Evolutionary conservation across 1,140 invertebrate genomes (phyloP).

Genomic region (Myzus persicae): DNA sequence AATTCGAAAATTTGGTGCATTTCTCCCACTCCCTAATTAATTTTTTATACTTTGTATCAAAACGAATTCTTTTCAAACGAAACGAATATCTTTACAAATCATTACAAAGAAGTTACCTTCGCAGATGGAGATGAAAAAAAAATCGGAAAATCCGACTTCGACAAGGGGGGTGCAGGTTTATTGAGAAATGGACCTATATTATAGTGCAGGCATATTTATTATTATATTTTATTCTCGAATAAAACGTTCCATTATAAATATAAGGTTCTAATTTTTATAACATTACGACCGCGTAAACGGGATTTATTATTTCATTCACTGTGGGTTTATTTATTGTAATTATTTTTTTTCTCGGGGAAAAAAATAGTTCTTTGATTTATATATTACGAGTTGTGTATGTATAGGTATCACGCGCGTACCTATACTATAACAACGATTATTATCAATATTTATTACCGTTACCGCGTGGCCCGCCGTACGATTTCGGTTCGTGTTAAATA

Average conservation of each 20-base stretch:
- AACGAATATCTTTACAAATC: too few relatives aligned
- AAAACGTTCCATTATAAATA: neutral
- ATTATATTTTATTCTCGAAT: neutral
- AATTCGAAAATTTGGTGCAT: too few relatives aligned
- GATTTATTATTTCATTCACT: neutral
- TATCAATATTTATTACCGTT: slow-evolving; percentile 2
- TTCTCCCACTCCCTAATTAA: too few relatives aligned
- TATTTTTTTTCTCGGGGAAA: neutral
- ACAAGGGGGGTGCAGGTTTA: too few relatives aligned
- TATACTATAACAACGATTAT: neutral
- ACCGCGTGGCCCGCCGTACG: neutral
- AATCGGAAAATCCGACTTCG: too few relatives aligned
- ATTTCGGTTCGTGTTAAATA: neutral
- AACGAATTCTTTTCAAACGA: too few relatives aligned
- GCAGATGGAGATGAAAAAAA: too few relatives aligned
- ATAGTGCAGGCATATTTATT: neutral
- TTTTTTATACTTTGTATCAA: too few relatives aligned
- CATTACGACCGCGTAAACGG: neutral
- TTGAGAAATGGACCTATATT: too few relatives aligned
- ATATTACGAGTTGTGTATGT: neutral
- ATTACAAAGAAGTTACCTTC: too few relatives aligned
- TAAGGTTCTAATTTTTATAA: neutral
- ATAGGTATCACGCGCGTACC: neutral
- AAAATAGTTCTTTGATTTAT: neutral
- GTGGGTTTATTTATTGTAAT: neutral